These are phyloP conservation scores for Macropis europaea DNA, from an alignment of 2,888 invertebrate genomes.

Conservation along the genomic window DNA sequence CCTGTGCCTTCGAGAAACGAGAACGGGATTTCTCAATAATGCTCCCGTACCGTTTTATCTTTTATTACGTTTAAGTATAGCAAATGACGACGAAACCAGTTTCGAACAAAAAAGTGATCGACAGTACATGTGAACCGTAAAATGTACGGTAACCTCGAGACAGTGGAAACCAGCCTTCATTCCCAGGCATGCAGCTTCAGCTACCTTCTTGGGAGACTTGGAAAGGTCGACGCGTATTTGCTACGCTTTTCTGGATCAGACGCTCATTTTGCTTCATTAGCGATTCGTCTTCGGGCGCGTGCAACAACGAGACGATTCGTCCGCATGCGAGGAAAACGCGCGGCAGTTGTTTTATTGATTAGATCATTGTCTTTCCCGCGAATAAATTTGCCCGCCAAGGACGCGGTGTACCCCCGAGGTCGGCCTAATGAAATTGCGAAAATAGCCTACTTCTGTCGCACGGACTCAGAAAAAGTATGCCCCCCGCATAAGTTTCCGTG, in stretches of 20 bases:
- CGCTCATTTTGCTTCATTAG: not conserved
- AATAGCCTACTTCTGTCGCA: constrained; percentile 30
- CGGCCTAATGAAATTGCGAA: constrained; percentile 25
- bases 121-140: constrained; percentile 47
- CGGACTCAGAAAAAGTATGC: too few relatives aligned
- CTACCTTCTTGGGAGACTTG: constrained; percentile 54
- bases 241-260: constrained; percentile 20
- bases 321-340: constrained; percentile 15
- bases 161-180: constrained; percentile 64
- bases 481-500: too few relatives aligned
- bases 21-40: constrained; percentile 28
- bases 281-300: not conserved
- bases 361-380: constrained; percentile 6
- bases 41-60: constrained; percentile 25
- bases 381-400: constrained; percentile 35
- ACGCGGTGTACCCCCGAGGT: constrained; percentile 6
- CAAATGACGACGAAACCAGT: constrained; percentile 51
- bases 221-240: constrained; percentile 42
- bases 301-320: not conserved
- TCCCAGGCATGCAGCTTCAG: constrained; percentile 31
- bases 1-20: constrained; percentile 13
- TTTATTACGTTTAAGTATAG: constrained; percentile 47
- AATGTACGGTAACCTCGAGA: constrained; percentile 64
- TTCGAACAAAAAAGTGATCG: constrained; percentile 44
- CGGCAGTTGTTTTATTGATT: not conserved